Conservation (phyloP, 2,113 vertebrate species). For the Ariopsis seemanni region DNA sequence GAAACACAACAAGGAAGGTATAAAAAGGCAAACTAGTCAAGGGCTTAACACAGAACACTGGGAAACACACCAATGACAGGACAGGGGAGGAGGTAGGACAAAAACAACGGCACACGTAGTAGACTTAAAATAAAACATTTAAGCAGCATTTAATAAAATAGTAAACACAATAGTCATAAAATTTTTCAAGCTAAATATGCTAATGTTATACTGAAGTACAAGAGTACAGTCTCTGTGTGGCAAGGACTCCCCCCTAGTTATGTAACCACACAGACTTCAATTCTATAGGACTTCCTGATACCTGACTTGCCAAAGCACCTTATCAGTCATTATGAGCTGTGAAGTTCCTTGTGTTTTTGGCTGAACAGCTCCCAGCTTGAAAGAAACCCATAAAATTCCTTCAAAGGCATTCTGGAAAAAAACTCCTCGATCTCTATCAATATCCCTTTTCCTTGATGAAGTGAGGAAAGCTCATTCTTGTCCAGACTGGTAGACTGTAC, state of each 20-base stretch:
- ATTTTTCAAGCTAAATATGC: not conserved
- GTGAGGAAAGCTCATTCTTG: not conserved
- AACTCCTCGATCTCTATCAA: not conserved
- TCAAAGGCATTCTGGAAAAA: slow-evolving; percentile 28
- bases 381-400: slow-evolving; percentile 12
- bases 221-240: not conserved
- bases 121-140: not conserved
- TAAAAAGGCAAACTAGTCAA: not conserved
- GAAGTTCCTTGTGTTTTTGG: not conserved
- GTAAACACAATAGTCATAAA: too few species aligned
- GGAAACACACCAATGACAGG: not conserved
- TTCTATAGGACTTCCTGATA: not conserved
- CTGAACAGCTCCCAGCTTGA: not conserved
- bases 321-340: not conserved
- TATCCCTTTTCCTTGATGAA: not conserved
- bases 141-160: not conserved
- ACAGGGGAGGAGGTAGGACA: not conserved
- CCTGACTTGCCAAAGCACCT: not conserved
- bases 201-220: not conserved
- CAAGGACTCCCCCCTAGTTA: not conserved
- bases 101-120: not conserved
- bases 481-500: not conserved
- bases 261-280: not conserved
- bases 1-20: not conserved
- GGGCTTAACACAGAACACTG: not conserved